Percentiles rank a stretch among this genome's conserved stretches.
Conservation (phyloP, 1,140 invertebrate genomes). For the Drosophila ambigua region DNA sequence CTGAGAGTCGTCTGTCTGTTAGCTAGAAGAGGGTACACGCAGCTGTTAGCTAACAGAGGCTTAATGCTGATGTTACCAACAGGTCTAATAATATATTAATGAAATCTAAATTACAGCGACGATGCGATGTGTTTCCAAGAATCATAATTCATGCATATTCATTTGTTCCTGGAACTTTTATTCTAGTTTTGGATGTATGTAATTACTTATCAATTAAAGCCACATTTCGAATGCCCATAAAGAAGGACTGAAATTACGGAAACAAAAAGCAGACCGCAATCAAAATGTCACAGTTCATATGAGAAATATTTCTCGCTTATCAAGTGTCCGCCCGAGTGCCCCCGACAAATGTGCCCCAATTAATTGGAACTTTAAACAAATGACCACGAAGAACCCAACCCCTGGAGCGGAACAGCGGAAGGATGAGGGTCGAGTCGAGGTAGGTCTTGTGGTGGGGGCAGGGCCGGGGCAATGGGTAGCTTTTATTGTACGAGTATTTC, state of each 20-base stretch:
- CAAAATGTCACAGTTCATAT: constrained; percentile 28
- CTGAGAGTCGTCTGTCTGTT: neutral
- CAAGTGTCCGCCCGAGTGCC: constrained; percentile 30
- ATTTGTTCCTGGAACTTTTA: no score
- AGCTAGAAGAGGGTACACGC: neutral
- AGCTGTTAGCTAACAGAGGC: constrained; percentile 39
- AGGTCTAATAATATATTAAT: constrained; percentile 39
- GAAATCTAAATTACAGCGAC: constrained; percentile 40
- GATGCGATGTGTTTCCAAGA: constrained; percentile 15
- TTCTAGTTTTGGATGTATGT: neutral
- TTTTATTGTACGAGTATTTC: constrained; percentile 58
- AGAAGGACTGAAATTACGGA: neutral
- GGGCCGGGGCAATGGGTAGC: constrained; percentile 6
- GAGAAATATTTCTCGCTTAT: constrained; percentile 44
- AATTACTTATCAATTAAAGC: constrained; percentile 28
- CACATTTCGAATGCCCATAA: constrained; percentile 17
- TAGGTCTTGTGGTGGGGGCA: no score
- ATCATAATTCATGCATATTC: neutral
- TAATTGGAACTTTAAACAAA: constrained; percentile 56
- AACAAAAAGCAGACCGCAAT: constrained; percentile 16
- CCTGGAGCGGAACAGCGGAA: neutral
- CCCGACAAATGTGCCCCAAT: constrained; percentile 45
- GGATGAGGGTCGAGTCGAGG: no score
- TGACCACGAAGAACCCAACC: constrained; percentile 45
- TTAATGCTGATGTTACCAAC: constrained; percentile 5